phyloP scores from a whole-genome alignment of 2,797 vertebrate species.

The Brachymystax lenok region DNA sequence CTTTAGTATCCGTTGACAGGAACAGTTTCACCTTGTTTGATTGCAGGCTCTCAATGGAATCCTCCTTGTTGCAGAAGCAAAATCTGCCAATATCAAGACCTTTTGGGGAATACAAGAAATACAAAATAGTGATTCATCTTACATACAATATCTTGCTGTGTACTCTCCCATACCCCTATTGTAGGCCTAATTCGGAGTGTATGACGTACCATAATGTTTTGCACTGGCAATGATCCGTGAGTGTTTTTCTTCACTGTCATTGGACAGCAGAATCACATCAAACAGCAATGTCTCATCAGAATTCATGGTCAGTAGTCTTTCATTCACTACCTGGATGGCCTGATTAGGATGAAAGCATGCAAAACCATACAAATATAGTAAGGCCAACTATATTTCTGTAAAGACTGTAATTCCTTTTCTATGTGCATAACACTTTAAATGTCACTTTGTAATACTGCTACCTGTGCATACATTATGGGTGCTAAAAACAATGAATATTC shows the following conservation, averaged over 20 bases:
- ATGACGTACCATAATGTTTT: constrained; percentile 65
- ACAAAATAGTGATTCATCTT: neutral
- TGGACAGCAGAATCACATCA: constrained; percentile 79
- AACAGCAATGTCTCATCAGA: constrained; percentile 73
- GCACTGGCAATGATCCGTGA: constrained; percentile 68
- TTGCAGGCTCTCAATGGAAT: constrained; percentile 65
- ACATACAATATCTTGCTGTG: neutral
- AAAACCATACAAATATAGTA: neutral
- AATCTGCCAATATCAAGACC: constrained; percentile 76
- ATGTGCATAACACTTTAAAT: too few species aligned
- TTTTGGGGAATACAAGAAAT: constrained; percentile 23
- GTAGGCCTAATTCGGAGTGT: too few species aligned
- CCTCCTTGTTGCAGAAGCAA: constrained; percentile 67
- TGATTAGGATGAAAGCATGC: constrained; percentile 37
- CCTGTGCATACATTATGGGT: neutral
- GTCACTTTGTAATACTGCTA: neutral
- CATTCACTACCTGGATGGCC: constrained; percentile 77
- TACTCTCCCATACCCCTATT: too few species aligned
- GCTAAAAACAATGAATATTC: constrained; percentile 1
- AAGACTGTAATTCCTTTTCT: neutral
- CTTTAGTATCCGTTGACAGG: constrained; percentile 69
- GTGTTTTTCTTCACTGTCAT: constrained; percentile 70
- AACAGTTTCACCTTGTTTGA: constrained; percentile 69
- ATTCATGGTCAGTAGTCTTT: constrained; percentile 69
- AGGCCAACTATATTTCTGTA: constrained; percentile 22